Evolutionary conservation across 2,888 invertebrate species (phyloP).

Genomic region (Pyrgus malvae): DNA sequence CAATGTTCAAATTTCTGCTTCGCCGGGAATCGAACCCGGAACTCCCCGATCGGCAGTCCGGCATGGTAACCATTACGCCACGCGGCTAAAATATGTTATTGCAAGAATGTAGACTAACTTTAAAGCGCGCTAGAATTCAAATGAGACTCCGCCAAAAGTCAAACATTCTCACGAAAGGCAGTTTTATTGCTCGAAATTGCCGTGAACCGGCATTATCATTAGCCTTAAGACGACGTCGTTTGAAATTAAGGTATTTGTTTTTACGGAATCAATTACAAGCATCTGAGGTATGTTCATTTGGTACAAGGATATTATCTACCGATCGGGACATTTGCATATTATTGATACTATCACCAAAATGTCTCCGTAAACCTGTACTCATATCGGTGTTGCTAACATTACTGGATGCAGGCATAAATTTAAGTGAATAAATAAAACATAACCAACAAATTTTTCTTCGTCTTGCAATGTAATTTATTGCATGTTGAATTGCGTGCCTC

Average conservation of each 20-base stretch:
- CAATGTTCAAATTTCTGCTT: too few species aligned
- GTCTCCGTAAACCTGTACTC: constrained; percentile 36
- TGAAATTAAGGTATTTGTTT: constrained; percentile 22
- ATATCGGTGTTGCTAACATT: constrained; percentile 31
- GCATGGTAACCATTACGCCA: too few species aligned
- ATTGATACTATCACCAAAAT: constrained; percentile 40
- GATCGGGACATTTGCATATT: constrained; percentile 39
- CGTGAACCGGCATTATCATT: neutral
- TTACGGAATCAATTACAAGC: constrained; percentile 18
- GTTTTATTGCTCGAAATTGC: neutral
- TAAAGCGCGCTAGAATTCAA: too few species aligned
- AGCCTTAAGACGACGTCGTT: constrained; percentile 6
- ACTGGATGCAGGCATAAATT: constrained; percentile 33
- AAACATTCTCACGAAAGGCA: neutral
- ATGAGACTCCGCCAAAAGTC: too few species aligned
- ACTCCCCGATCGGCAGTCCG: too few species aligned
- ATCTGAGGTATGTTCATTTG: constrained; percentile 26
- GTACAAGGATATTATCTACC: constrained; percentile 29
- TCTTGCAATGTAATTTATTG: constrained; percentile 32
- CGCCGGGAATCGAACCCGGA: too few species aligned
- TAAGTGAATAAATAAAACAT: constrained; percentile 26
- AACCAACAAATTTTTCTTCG: constrained; percentile 33
- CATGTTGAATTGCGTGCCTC: constrained; percentile 23
- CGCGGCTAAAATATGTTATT: too few species aligned
- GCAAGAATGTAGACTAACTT: too few species aligned